These are phyloP conservation scores for Laticauda laticaudata DNA, from an alignment of 2,113 vertebrate genomes.

Conservation along the genomic window DNA sequence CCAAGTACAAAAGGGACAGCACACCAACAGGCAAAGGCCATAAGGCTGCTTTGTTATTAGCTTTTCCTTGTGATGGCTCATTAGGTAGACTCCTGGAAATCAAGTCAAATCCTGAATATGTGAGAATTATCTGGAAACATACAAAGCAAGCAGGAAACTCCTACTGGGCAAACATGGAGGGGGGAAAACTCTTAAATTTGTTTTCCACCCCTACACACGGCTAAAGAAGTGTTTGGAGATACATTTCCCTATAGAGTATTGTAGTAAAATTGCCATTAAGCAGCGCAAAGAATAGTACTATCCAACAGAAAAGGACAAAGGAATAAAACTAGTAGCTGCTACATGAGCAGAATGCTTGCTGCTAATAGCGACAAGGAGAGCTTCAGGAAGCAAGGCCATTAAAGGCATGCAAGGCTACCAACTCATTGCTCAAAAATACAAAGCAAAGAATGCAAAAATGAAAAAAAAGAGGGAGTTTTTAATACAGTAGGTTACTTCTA, in stretches of 20 bases:
- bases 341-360: slow-evolving; percentile 33
- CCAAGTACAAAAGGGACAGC: slow-evolving; percentile 14
- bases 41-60: slow-evolving; percentile 24
- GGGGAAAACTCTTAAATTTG: slow-evolving; percentile 39
- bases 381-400: slow-evolving; percentile 19
- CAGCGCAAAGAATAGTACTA: slow-evolving; percentile 24
- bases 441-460: neutral
- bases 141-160: slow-evolving; percentile 58
- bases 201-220: slow-evolving; percentile 14
- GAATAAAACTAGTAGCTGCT: slow-evolving; percentile 31
- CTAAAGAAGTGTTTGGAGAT: slow-evolving; percentile 13
- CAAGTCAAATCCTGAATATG: slow-evolving; percentile 35
- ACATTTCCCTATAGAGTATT: slow-evolving; percentile 29
- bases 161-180: slow-evolving; percentile 50
- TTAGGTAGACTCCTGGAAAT: slow-evolving; percentile 57
- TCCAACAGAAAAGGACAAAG: slow-evolving; percentile 44
- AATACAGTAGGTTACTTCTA: neutral
- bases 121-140: slow-evolving; percentile 33
- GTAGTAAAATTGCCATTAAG: slow-evolving; percentile 41
- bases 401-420: slow-evolving; percentile 8
- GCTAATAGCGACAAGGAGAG: slow-evolving; percentile 4
- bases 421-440: neutral
- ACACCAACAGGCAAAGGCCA: neutral
- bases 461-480: neutral
- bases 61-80: slow-evolving; percentile 45